Percentiles rank a stretch among this genome's conserved stretches.
Evolutionary conservation across 2,888 invertebrate species (phyloP).

Genomic region (Mythimna ferrago): DNA sequence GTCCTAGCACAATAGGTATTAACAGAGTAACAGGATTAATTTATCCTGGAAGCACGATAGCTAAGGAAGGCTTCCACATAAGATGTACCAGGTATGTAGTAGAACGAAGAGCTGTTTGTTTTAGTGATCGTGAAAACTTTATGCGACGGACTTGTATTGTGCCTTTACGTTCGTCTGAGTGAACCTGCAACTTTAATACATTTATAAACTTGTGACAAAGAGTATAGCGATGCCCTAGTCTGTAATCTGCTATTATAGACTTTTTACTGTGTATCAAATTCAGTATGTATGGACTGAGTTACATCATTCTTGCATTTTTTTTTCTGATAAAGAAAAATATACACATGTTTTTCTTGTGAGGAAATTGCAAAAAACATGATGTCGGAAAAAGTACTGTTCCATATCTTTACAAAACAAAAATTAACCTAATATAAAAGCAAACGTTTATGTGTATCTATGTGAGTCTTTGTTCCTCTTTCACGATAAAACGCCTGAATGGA

Average conservation of each 20-base stretch:
- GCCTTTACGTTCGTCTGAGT: slow-evolving; percentile 33
- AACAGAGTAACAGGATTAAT: slow-evolving; percentile 54
- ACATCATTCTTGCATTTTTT: too few relatives aligned
- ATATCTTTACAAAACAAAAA: too few relatives aligned
- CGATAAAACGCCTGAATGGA: too few relatives aligned
- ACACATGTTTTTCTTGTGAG: too few relatives aligned
- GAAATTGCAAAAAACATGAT: too few relatives aligned
- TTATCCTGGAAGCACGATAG: slow-evolving; percentile 48
- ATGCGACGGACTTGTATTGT: slow-evolving; percentile 50
- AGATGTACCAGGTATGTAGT: slow-evolving; percentile 45
- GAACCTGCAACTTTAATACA: slow-evolving; percentile 31
- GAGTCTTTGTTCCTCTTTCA: too few relatives aligned
- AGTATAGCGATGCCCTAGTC: not conserved
- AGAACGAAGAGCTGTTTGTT: slow-evolving; percentile 37
- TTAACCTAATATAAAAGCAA: too few relatives aligned
- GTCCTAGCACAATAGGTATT: slow-evolving; percentile 41
- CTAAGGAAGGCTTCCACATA: slow-evolving; percentile 39
- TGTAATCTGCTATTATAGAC: not conserved
- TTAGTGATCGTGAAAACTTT: slow-evolving; percentile 59
- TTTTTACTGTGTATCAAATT: not conserved
- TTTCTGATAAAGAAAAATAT: too few relatives aligned
- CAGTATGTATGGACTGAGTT: too few relatives aligned
- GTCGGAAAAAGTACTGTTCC: too few relatives aligned
- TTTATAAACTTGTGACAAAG: slow-evolving; percentile 12
- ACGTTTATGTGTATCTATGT: too few relatives aligned